phyloP scores from a whole-genome alignment of 2,797 vertebrate species.

The Hoplostethus mediterraneus region DNA sequence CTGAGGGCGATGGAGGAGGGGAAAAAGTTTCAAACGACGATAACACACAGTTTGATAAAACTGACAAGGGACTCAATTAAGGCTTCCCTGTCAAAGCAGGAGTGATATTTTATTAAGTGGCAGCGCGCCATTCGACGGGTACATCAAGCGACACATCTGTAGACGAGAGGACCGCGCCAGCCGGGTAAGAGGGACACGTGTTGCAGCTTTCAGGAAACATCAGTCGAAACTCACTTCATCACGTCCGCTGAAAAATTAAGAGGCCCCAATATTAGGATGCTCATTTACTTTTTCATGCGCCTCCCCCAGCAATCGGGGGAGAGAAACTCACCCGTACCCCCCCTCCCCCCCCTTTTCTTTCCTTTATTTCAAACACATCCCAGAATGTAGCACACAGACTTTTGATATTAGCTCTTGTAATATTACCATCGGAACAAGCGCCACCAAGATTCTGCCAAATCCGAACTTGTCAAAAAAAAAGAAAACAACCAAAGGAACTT shows the following conservation, averaged over 20 bases:
- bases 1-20: conserved; percentile 47
- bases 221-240: conserved; percentile 86
- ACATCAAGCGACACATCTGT: conserved; percentile 89
- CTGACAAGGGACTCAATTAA: conserved; percentile 92
- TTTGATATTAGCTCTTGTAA: conserved; percentile 67
- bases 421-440: conserved; percentile 63
- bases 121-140: conserved; percentile 81
- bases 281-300: conserved; percentile 81
- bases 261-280: conserved; percentile 80
- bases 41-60: conserved; percentile 89
- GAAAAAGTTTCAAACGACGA: conserved; percentile 84
- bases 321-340: conserved; percentile 51
- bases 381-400: conserved; percentile 51
- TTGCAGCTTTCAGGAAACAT: conserved; percentile 89
- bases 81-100: conserved; percentile 85
- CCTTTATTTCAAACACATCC: conserved; percentile 55
- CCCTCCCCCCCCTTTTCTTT: conserved; percentile 46
- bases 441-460: conserved; percentile 49
- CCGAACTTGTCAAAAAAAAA: conserved; percentile 21
- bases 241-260: conserved; percentile 87
- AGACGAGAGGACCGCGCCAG: conserved; percentile 81
- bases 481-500: conserved; percentile 57
- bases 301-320: conserved; percentile 60
- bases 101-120: conserved; percentile 91
- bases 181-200: conserved; percentile 87